Conservation (phyloP, 2,797 vertebrate species). For the Cottoperca gobio region DNA sequence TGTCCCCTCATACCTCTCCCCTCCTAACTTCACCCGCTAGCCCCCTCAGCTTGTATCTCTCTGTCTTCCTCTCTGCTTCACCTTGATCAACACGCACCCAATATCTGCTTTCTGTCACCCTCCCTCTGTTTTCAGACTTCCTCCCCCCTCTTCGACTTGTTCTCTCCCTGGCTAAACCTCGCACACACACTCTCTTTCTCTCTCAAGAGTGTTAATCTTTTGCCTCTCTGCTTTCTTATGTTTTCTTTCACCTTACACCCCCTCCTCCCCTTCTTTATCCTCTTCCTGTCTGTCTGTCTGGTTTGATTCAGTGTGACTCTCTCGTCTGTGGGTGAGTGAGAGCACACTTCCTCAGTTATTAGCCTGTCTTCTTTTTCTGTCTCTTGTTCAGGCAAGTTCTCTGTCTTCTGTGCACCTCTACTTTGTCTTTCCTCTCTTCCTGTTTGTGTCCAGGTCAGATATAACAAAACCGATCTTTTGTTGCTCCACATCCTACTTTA, state of each 20-base stretch:
- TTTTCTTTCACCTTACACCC: not conserved
- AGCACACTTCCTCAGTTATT: slow-evolving; percentile 20
- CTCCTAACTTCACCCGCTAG: slow-evolving; percentile 19
- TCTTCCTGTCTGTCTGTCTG: slow-evolving; percentile 29
- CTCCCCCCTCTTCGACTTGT: not conserved
- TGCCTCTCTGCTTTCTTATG: slow-evolving; percentile 4
- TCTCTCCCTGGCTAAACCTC: not conserved
- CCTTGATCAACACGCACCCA: slow-evolving; percentile 9
- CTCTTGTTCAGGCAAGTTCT: slow-evolving; percentile 36
- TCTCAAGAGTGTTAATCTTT: slow-evolving; percentile 18
- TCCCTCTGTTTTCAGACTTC: slow-evolving; percentile 13
- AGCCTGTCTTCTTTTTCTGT: not conserved
- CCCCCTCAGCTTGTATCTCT: slow-evolving; percentile 23
- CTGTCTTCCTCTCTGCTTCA: slow-evolving; percentile 4
- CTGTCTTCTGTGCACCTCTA: not conserved
- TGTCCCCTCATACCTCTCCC: slow-evolving; percentile 65
- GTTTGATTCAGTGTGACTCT: slow-evolving; percentile 8
- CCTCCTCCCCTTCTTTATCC: not conserved
- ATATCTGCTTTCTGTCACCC: slow-evolving; percentile 1
- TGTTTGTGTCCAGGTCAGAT: slow-evolving; percentile 11
- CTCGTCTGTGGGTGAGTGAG: not conserved
- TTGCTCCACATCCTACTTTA: slow-evolving; percentile 19
- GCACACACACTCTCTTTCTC: not conserved
- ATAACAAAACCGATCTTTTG: not conserved
- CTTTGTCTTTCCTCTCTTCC: slow-evolving; percentile 8